Base-by-base conservation (phyloP, 2,113 vertebrate genomes). In the Aphelocoma coerulescens region DNA sequence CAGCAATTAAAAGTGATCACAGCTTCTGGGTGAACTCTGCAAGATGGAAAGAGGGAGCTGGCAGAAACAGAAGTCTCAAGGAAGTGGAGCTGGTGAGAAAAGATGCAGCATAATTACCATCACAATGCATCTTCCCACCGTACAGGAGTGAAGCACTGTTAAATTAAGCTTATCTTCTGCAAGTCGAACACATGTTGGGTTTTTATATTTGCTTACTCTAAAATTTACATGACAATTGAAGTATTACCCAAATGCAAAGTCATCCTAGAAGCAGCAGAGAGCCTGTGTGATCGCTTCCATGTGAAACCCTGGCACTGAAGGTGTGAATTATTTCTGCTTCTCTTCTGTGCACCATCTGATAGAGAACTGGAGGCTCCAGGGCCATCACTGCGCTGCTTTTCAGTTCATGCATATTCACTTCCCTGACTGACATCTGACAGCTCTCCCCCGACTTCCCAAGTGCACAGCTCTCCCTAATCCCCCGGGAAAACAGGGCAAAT, bases 131-230 rank as follows among this genome's bases (percentile, higher is more conserved):
- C 76, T 87, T 75, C 58, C 68, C 52, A 44, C 77, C 10, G 1
- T 39, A 71, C 44, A 79, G 43, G 27, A 67, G 66, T 11, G 27
- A 89, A 71, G 71, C 72, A 55, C 52, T 74, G 76, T 67, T 77
- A 91, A 88, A 93, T 88, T 85, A 77, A 72, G 85, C 71, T 94
- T 86, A 84, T 91, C 78, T 95, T 51, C 67, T 76, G 58, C 51
- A n/a, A 75, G 48, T 37, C 4, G 7, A 92, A 77, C 72, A 54
- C 72, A 24, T 66, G 80, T 85, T 93, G 75, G 75, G 85, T 78
- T 61, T 85, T 94, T 59, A 44, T 93, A 73, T 85, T 90, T 85
- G 58, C 85, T 89, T 91, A 71, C 63, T 88, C 66, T 44, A 46
- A 76, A 58, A 96, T 86, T 68, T 94, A 61, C 75, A 77, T 80